Percentiles rank a stretch among this genome's conserved stretches.
Evolutionary conservation across 2,113 vertebrate species (phyloP).

Genomic region (Callospermophilus lateralis): DNA sequence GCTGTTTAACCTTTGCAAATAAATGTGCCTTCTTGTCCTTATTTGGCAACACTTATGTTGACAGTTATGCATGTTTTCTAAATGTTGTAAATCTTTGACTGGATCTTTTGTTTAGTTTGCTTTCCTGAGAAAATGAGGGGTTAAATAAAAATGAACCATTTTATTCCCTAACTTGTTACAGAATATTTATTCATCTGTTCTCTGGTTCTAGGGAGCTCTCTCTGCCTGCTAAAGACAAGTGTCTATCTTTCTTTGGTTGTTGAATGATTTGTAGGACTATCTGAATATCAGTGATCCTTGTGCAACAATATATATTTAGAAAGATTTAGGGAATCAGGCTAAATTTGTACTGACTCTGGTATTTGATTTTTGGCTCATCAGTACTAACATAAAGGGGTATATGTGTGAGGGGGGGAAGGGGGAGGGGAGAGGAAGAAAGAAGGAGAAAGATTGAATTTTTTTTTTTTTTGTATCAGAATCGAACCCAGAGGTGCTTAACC

Average conservation of each 20-base stretch:
- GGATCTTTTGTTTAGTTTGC: neutral
- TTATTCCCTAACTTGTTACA: neutral
- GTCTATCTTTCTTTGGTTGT: neutral
- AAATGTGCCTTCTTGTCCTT: slow-evolving; percentile 17
- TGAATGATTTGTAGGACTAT: slow-evolving; percentile 1
- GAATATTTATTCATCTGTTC: neutral
- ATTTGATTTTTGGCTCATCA: neutral
- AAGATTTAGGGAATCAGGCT: neutral
- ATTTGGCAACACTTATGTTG: neutral
- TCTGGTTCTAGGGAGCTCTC: neutral
- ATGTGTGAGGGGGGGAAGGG: neutral
- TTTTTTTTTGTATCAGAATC: too few species aligned
- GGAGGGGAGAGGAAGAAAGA: neutral
- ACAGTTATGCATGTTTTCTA: neutral
- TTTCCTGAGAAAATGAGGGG: neutral
- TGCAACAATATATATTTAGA: neutral
- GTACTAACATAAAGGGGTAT: neutral
- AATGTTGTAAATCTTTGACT: neutral
- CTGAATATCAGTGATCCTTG: neutral
- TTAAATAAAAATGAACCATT: slow-evolving; percentile 23
- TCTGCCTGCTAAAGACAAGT: neutral
- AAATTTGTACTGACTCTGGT: neutral
- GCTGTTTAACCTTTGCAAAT: slow-evolving; percentile 53
- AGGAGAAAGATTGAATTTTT: neutral
- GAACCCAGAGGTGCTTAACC: too few species aligned